A percentile compares a stretch with the other conserved stretches of the same genome.
Conservation (phyloP, 2,888 invertebrate species). For the Thysanoteuthis rhombus region DNA sequence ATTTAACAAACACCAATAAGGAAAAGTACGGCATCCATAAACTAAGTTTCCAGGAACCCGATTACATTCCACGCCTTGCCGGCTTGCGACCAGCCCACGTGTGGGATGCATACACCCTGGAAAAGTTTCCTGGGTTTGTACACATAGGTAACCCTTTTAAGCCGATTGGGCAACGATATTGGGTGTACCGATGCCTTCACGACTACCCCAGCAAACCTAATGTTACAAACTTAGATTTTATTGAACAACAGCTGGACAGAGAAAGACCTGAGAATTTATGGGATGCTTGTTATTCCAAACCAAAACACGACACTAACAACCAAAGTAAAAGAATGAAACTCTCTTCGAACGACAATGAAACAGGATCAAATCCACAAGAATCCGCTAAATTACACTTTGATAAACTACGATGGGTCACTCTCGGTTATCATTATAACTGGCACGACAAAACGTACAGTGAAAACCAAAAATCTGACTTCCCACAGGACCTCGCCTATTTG, state of each 20-base stretch:
- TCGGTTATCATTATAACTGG: constrained; percentile 99
- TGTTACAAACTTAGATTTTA: constrained; percentile 65
- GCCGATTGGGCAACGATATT: constrained; percentile 80
- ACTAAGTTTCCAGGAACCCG: constrained; percentile 36
- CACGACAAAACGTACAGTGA: constrained; percentile 80
- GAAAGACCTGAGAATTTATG: neutral
- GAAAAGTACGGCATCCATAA: constrained; percentile 26
- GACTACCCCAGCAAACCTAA: constrained; percentile 80
- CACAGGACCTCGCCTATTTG: constrained; percentile 77
- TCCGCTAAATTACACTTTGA: neutral
- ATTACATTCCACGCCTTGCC: constrained; percentile 35
- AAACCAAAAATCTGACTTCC: constrained; percentile 73
- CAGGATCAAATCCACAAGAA: neutral
- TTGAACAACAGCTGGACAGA: neutral
- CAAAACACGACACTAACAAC: neutral
- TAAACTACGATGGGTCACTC: constrained; percentile 87
- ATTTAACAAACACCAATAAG: neutral
- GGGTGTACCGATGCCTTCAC: constrained; percentile 81
- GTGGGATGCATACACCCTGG: constrained; percentile 56
- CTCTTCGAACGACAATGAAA: neutral
- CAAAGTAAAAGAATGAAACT: neutral
- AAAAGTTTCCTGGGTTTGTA: constrained; percentile 74
- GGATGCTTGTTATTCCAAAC: neutral
- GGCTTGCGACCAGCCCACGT: constrained; percentile 51
- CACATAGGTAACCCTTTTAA: constrained; percentile 87